phyloP scores from a whole-genome alignment of 2,888 invertebrate genomes.

The Xanthorhoe spadicearia region DNA sequence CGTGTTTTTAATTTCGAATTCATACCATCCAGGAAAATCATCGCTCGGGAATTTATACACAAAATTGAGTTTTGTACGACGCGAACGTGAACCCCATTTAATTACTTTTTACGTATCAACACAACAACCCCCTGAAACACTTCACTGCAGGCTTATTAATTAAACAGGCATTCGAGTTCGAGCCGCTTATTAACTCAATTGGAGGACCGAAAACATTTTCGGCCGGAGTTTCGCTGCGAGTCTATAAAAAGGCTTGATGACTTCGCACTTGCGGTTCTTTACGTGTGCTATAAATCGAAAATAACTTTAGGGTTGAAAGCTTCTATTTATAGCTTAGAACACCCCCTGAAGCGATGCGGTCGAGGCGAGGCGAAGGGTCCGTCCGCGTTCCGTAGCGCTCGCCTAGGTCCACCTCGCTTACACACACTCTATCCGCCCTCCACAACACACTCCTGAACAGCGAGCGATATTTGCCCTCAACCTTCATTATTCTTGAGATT shows the following conservation, averaged over 20 bases:
- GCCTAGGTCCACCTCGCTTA: constrained; percentile 25
- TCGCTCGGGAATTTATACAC: constrained; percentile 49
- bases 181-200: constrained; percentile 27
- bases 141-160: constrained; percentile 49
- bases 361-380: constrained; percentile 36
- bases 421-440: constrained; percentile 21
- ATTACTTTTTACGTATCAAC: constrained; percentile 52
- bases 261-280: constrained; percentile 45
- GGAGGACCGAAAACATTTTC: constrained; percentile 24
- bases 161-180: constrained; percentile 44
- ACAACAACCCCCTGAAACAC: constrained; percentile 46
- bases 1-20: constrained; percentile 18
- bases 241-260: constrained; percentile 40
- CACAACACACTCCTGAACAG: constrained; percentile 37
- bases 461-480: constrained; percentile 41
- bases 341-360: constrained; percentile 46
- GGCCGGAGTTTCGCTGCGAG: constrained; percentile 7
- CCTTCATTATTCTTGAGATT: constrained; percentile 42
- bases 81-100: constrained; percentile 48
- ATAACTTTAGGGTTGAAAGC: constrained; percentile 59
- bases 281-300: constrained; percentile 55
- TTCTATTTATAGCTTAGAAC: constrained; percentile 60
- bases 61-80: constrained; percentile 52
- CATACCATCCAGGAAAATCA: constrained; percentile 22
- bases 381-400: constrained; percentile 26